Base-by-base conservation (phyloP, 2,113 vertebrate species). In the Carassius carassius region DNA sequence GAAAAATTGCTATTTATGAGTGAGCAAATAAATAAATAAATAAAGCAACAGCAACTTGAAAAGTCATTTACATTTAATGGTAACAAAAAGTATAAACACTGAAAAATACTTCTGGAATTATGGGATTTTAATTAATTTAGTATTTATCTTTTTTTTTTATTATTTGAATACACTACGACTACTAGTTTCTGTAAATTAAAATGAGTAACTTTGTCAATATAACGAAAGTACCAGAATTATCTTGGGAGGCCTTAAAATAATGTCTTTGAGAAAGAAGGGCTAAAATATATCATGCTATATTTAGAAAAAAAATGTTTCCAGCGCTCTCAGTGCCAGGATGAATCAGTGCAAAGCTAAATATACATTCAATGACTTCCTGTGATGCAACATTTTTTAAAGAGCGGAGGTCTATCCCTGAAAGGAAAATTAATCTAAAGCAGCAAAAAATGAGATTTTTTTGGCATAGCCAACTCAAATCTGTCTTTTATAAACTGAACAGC, bases 291-390 rank as follows among this genome's bases (percentile, higher is more conserved):
- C 49, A 51, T 51, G 70, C 41, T 49, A 23, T 1, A 47, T 49
- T 74, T 47, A n/a, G 16, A 2, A 74, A 74, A 25, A 9, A 41
- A 23, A 12, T 47, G 70, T 73, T n/a, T 6, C 37, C 37, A 19
- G 91, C 82, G 88, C 62, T 91, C 91, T 93, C 85, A 82, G 90
- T 85, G 88, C 78, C 65, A 91, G 84, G 35, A 90, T 92, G 37
- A 73, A 73, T 7, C 70, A 44, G 21, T 73, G 21, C 70, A 37
- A 47, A 44, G 70, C 21, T 56, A 77, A 77, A 54, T 32, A 19
- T 56, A 29, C 47, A 77, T 12, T 56, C 56, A 77, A 77, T 21
- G 16, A 17, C 73, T 54, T 76, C n/a, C 44, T 76, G 47, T 51
- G 47, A 76, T 13, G 73, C n/a, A 54, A 54, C 14, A 76, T 56